Conservation (phyloP, 2,888 invertebrate species). For the Hofmannophila pseudospretella region DNA sequence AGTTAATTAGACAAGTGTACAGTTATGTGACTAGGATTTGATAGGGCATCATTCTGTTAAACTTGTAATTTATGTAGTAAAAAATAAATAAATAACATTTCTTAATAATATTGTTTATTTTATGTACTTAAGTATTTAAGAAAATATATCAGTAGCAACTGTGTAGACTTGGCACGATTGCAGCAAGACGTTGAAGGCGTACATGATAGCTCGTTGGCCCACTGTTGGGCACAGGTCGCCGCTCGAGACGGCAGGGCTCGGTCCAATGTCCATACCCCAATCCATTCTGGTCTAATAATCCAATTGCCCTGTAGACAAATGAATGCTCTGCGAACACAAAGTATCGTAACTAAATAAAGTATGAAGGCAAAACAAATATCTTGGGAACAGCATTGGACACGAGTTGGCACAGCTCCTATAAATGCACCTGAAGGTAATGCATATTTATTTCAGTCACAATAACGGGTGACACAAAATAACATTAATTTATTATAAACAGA, state of each 20-base stretch:
- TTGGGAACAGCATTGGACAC: slow-evolving; percentile 11
- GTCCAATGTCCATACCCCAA: not conserved
- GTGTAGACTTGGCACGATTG: not conserved
- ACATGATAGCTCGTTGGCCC: not conserved
- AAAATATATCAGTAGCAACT: not conserved
- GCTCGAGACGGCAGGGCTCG: not conserved
- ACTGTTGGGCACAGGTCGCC: not conserved
- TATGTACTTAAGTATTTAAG: not conserved
- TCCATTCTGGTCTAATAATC: not conserved
- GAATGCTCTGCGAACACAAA: too few relatives aligned
- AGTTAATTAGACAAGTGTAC: slow-evolving; percentile 27
- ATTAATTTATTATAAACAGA: slow-evolving; percentile 2
- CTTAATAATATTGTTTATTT: slow-evolving; percentile 15
- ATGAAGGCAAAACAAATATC: too few relatives aligned
- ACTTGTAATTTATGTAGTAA: slow-evolving; percentile 32
- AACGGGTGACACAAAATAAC: slow-evolving; percentile 13
- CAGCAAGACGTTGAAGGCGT: not conserved
- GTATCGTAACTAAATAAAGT: too few relatives aligned
- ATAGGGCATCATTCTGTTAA: slow-evolving; percentile 25
- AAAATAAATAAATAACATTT: slow-evolving; percentile 25
- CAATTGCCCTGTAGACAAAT: too few relatives aligned
- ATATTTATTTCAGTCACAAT: slow-evolving; percentile 38
- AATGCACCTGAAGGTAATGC: slow-evolving; percentile 46
- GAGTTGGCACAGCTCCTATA: slow-evolving; percentile 45
- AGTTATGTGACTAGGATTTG: slow-evolving; percentile 19